phyloP scores from a whole-genome alignment of 2,797 vertebrate genomes.

The Triplophysa bombifrons region DNA sequence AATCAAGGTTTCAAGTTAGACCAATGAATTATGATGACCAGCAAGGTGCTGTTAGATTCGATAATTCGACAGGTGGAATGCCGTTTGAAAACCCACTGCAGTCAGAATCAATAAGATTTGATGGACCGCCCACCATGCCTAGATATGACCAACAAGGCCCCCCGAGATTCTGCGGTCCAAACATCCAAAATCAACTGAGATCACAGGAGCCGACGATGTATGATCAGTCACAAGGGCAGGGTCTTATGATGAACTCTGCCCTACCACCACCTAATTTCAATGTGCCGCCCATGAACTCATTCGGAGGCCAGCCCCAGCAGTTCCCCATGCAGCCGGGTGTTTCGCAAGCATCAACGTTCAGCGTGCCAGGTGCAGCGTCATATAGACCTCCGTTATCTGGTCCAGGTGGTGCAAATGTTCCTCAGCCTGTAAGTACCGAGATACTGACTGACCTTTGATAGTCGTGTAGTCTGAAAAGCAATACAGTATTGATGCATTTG shows the following conservation, averaged over 20 bases:
- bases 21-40: conserved; percentile 73
- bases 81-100: conserved; percentile 76
- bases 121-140: conserved; percentile 78
- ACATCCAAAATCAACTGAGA: conserved; percentile 69
- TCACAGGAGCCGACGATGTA: conserved; percentile 67
- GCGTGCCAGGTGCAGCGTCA: conserved; percentile 74
- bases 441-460: neutral
- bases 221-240: conserved; percentile 60
- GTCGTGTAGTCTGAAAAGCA: neutral
- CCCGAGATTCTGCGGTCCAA: conserved; percentile 65
- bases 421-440: conserved; percentile 81
- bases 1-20: conserved; percentile 77
- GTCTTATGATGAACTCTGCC: conserved; percentile 57
- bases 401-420: conserved; percentile 74
- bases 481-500: neutral
- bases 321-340: conserved; percentile 76
- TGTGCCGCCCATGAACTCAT: conserved; percentile 77
- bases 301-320: conserved; percentile 72
- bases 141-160: conserved; percentile 83
- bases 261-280: conserved; percentile 73
- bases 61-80: conserved; percentile 65
- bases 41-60: conserved; percentile 74
- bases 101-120: conserved; percentile 77
- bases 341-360: conserved; percentile 82
- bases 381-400: conserved; percentile 81